phyloP scores from a whole-genome alignment of 37 sponge, comb jelly and placozoan species.

The Tethya wilhelma region DNA sequence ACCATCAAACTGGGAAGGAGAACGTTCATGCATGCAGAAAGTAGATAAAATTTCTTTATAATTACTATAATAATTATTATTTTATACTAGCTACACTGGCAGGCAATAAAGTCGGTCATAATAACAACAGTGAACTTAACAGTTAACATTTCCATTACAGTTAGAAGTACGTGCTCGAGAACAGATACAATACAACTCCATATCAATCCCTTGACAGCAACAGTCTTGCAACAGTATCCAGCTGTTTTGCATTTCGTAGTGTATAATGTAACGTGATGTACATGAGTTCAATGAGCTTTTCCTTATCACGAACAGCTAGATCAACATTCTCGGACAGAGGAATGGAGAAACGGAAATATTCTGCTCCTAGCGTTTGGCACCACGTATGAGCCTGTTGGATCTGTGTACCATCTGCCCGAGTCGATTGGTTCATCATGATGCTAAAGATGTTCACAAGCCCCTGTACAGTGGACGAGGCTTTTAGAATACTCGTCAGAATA shows the following conservation, averaged over 20 bases:
- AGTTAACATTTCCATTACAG: too few species aligned
- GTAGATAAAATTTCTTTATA: too few species aligned
- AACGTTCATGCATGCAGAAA: too few species aligned
- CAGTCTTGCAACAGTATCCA: constrained; percentile 15
- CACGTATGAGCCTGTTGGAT: constrained; percentile 43
- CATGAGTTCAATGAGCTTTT: constrained; percentile 28
- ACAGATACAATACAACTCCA: neutral
- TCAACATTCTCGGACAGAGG: constrained; percentile 18
- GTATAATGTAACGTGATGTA: constrained; percentile 21
- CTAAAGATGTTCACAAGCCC: constrained; percentile 14
- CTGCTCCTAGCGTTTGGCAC: constrained; percentile 11
- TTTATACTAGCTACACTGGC: too few species aligned
- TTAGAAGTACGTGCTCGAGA: too few species aligned
- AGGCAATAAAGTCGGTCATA: too few species aligned
- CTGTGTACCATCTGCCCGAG: constrained; percentile 49
- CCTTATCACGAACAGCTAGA: constrained; percentile 1
- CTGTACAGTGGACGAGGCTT: neutral
- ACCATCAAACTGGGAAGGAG: too few species aligned
- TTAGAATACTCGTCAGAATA: neutral
- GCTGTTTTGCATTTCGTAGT: constrained; percentile 3
- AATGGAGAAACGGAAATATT: constrained; percentile 41
- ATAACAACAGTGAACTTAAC: too few species aligned
- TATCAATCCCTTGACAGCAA: constrained; percentile 25
- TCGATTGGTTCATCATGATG: constrained; percentile 39
- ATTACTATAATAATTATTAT: too few species aligned